Percentiles rank a stretch among this genome's conserved stretches.
phyloP scores from a whole-genome alignment of 2,113 vertebrate species.

The Oxyruncus cristatus region DNA sequence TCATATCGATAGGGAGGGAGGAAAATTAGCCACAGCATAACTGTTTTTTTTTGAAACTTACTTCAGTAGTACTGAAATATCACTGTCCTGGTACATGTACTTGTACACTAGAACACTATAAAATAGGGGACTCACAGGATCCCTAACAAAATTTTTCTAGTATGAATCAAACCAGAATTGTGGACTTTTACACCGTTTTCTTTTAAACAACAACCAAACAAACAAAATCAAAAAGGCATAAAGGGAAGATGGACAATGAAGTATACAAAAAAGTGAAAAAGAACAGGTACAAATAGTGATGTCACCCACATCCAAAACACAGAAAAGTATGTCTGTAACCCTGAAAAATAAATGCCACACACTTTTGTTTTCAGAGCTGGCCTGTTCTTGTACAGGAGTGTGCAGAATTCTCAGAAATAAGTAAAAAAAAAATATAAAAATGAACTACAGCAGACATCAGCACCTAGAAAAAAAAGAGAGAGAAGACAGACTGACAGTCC shows the following conservation, averaged over 20 bases:
- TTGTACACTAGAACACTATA: not conserved
- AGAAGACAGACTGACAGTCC: not conserved
- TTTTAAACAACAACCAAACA: not conserved
- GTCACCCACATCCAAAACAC: not conserved
- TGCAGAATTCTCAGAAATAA: not conserved
- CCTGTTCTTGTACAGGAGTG: not conserved
- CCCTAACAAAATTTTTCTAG: not conserved
- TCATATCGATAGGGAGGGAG: not conserved
- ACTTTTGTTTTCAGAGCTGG: not conserved
- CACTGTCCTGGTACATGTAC: not conserved
- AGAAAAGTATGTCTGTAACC: not conserved
- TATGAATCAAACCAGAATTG: not conserved
- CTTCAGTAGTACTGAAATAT: not conserved
- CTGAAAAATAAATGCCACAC: not conserved
- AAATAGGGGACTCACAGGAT: not conserved
- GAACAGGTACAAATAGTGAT: not conserved
- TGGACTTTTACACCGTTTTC: not conserved
- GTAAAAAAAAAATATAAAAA: not conserved
- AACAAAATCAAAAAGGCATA: not conserved
- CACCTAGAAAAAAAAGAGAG: not conserved
- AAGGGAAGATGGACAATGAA: not conserved
- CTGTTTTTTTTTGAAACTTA: not conserved
- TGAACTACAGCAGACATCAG: not conserved
- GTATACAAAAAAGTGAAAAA: not conserved
- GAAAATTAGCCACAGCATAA: not conserved